Evolutionary conservation across 1,140 invertebrate genomes (phyloP).

Genomic region (Globodera ellingtonae): DNA sequence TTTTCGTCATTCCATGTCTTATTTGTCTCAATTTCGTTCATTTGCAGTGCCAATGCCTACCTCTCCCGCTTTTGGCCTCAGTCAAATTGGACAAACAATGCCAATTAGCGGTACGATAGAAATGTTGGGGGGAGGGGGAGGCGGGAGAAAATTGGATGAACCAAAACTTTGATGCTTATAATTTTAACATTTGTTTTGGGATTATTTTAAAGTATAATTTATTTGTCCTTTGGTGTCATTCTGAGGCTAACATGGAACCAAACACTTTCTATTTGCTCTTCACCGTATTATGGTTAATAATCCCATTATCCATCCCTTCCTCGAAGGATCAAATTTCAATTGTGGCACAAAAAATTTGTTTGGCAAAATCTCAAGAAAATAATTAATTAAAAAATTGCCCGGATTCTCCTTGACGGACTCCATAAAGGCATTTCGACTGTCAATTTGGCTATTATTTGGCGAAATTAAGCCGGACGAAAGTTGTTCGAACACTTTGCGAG

Average conservation of each 20-base stretch:
- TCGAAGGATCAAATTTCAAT: neutral
- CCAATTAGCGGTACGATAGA: slow-evolving; percentile 2
- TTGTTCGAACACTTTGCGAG: slow-evolving; percentile 6
- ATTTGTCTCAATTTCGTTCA: neutral
- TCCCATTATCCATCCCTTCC: neutral
- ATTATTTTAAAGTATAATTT: slow-evolving; percentile 1
- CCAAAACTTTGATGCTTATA: too few relatives aligned
- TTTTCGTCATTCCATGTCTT: neutral
- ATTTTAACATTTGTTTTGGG: neutral
- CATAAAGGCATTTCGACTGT: neutral
- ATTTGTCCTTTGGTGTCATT: neutral
- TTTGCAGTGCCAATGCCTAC: neutral
- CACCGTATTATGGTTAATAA: neutral
- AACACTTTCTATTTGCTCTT: neutral
- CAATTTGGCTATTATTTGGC: neutral
- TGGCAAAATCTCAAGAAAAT: too few relatives aligned
- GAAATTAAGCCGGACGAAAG: neutral
- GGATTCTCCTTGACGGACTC: neutral
- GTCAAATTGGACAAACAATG: slow-evolving; percentile 3
- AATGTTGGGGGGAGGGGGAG: neutral
- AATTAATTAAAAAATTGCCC: neutral
- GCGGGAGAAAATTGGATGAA: neutral
- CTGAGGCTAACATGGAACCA: neutral
- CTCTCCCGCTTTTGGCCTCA: neutral
- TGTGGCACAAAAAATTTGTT: neutral